Evolutionary conservation across 2,113 vertebrate genomes (phyloP).

Genomic region (Hipposideros armiger): DNA sequence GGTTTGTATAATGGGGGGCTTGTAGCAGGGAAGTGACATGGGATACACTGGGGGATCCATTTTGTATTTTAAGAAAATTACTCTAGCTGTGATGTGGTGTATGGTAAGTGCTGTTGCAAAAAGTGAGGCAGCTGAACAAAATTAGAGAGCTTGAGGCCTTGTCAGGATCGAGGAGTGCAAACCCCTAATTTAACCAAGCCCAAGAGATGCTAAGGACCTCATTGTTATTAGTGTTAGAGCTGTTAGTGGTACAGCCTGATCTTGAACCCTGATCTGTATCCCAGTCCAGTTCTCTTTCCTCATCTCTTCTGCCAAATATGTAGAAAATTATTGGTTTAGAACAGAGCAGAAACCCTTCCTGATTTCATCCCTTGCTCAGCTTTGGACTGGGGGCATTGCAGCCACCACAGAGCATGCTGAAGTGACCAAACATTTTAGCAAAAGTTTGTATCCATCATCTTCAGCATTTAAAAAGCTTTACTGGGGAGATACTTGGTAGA

Average conservation of each 20-base stretch:
- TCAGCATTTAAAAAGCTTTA: not conserved
- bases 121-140: slow-evolving; percentile 35
- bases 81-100: slow-evolving; percentile 50
- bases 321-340: slow-evolving; percentile 51
- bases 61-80: slow-evolving; percentile 59
- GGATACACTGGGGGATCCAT: not conserved
- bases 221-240: not conserved
- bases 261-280: slow-evolving; percentile 40
- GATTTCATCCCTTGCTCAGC: not conserved
- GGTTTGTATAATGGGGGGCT: not conserved
- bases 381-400: not conserved
- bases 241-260: not conserved
- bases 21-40: not conserved
- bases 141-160: slow-evolving; percentile 4
- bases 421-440: not conserved
- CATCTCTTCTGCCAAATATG: slow-evolving; percentile 34
- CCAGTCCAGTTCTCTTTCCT: not conserved
- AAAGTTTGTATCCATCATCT: not conserved
- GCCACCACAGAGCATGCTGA: not conserved
- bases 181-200: slow-evolving; percentile 57
- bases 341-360: slow-evolving; percentile 16
- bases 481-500: not conserved
- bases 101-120: not conserved
- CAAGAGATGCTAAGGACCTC: not conserved
- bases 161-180: not conserved